A percentile compares a stretch with the other conserved stretches of the same genome.
Evolutionary conservation across 2,797 vertebrate genomes (phyloP).

Genomic region (Cyprinella venusta): DNA sequence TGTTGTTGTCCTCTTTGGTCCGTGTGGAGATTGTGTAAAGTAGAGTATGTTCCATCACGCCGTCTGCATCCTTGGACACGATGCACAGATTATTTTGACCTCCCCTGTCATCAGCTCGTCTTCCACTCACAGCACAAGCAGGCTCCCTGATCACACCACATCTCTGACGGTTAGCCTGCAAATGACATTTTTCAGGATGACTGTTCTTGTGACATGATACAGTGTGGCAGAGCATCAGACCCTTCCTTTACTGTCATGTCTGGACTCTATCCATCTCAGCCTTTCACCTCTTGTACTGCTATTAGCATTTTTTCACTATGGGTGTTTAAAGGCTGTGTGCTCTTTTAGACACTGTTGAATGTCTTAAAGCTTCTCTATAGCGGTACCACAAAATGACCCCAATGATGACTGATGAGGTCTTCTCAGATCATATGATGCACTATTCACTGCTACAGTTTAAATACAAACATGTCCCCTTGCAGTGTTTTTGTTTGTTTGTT

Average conservation of each 20-base stretch:
- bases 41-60: not conserved
- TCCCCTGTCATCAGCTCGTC: constrained; percentile 17
- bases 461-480: not conserved
- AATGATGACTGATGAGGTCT: not conserved
- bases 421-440: not conserved
- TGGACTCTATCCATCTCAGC: constrained; percentile 1
- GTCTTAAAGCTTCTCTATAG: not conserved
- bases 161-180: constrained; percentile 12
- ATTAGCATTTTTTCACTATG: not conserved
- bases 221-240: not conserved
- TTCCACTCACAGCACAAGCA: not conserved
- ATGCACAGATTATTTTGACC: not conserved
- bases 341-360: not conserved
- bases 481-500: too few relatives aligned
- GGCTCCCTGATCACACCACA: not conserved
- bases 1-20: not conserved
- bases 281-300: not conserved
- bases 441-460: not conserved
- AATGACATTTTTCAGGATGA: constrained; percentile 28
- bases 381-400: not conserved
- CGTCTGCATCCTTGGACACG: not conserved
- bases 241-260: constrained; percentile 1
- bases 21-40: not conserved
- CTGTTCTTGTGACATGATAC: not conserved
- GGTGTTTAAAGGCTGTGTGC: not conserved